These are phyloP conservation scores for Chaenocephalus aceratus DNA, from an alignment of 2,113 vertebrate genomes.

Conservation along the genomic window DNA sequence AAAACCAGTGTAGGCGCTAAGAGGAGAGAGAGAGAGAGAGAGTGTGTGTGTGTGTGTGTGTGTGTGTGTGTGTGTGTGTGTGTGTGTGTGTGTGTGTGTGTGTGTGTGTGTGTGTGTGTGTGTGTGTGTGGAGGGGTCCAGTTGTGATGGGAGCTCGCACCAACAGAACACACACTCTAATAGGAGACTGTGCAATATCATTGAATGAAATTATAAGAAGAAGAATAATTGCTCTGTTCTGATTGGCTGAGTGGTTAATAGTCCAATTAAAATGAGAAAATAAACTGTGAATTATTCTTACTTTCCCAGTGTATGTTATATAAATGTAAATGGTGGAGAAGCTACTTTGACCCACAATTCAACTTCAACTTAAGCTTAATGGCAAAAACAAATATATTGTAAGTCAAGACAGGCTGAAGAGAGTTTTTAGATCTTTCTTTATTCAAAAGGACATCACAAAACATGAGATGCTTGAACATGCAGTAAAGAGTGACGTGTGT, in stretches of 20 bases:
- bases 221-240: too few species aligned
- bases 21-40: constrained; percentile 6
- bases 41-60: too few species aligned
- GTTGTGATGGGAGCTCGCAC: constrained; percentile 31
- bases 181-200: constrained; percentile 9
- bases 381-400: too few species aligned
- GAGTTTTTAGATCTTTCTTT: neutral
- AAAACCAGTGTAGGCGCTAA: constrained; percentile 30
- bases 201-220: constrained; percentile 58
- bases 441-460: neutral
- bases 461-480: neutral
- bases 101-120: too few species aligned
- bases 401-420: neutral
- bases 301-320: too few species aligned
- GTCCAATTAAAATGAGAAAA: too few species aligned
- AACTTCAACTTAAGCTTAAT: too few species aligned
- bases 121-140: neutral
- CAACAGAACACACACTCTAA: constrained; percentile 24
- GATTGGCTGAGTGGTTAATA: too few species aligned
- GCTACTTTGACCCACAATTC: too few species aligned
- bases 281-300: too few species aligned
- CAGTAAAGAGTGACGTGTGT: neutral
- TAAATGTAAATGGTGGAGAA: too few species aligned
- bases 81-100: constrained; percentile 7
- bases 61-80: neutral